Evolutionary conservation across 2,888 invertebrate genomes (phyloP), one percentile per base, ranked within the genome.

Genomic region (Lithodes maja): DNA sequence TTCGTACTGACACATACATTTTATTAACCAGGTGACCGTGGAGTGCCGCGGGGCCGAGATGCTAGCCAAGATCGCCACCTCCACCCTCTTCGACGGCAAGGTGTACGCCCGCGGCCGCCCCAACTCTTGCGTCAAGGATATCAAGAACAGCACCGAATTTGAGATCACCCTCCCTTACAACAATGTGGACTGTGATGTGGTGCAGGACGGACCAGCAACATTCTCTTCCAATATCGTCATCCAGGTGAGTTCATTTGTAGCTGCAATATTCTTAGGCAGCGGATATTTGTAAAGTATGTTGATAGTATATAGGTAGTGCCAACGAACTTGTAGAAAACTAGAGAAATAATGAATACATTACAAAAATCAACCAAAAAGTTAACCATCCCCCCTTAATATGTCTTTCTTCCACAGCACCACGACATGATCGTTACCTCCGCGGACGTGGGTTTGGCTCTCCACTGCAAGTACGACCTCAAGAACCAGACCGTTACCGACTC

Each of bases 81-180:
- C 94, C 91, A 93, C 94, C 91, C 92, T 94, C 55, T 94, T 94
- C 93, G 94, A 94, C 92, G 94, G 94, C 7, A 94, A 94, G 92
- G 93, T 94, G 1, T 94, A 94, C 92, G 93, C 94, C 79, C 93
- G 94, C 87, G 93, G 93, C 74, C 92, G 93, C n/a, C 94, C 94
- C 69, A 94, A 94, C 91, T 93, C 94, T 1, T 94, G 94, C 90
- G 93, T 94, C 52, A 93, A 93, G 7, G 94, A 94, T 91, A 93
- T 94, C 61, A 92, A 89, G 61, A 86, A 77, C 52, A 93, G 93
- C 86, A 92, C 94, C 81, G 93, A 93, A 61, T 94, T 94, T 90
- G 94, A 94, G 80, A 93, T 94, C 79, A 92, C 92, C 33, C 93
- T 94, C 93, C 93, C 94, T 55, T 94, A 94, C 92, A 92, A 94